Evolutionary conservation across 1,140 invertebrate species (phyloP).

Genomic region (Tetragnatha versicolor): DNA sequence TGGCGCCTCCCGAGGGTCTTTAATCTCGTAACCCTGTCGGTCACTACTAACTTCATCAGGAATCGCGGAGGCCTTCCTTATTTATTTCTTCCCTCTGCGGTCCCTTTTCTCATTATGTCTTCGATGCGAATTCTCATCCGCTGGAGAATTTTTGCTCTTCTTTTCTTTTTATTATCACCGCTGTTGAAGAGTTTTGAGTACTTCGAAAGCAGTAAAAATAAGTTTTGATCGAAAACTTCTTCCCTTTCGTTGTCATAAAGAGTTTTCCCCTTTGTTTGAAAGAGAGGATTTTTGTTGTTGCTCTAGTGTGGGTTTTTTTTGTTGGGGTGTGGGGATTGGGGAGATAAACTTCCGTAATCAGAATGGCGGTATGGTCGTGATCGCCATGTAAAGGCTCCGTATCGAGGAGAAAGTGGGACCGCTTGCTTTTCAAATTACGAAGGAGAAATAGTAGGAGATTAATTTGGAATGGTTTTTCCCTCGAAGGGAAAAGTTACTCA

Average conservation of each 20-base stretch:
- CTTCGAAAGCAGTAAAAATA: conserved; percentile 54
- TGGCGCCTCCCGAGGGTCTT: conserved; percentile 1
- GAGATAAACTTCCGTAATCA: too few species aligned
- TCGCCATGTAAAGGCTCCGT: too few species aligned
- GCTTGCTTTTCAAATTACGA: too few species aligned
- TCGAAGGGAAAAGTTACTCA: too few species aligned
- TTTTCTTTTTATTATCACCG: conserved; percentile 43
- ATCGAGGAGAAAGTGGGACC: too few species aligned
- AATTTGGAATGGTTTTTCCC: too few species aligned
- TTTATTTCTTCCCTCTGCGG: conserved; percentile 16
- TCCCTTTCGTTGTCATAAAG: conserved; percentile 40
- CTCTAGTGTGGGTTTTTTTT: too few species aligned
- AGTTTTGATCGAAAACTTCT: conserved; percentile 52
- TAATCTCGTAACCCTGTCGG: conserved; percentile 33
- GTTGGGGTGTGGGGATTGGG: too few species aligned
- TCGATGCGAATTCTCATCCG: conserved; percentile 39
- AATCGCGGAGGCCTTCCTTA: conserved; percentile 27
- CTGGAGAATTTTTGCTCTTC: conserved; percentile 30
- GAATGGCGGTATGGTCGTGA: too few species aligned
- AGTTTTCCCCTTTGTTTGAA: too few species aligned
- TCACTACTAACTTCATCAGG: conserved; percentile 47
- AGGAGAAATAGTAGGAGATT: too few species aligned
- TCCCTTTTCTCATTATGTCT: conserved; percentile 47
- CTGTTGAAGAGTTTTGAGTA: conserved; percentile 42
- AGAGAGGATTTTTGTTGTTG: too few species aligned